Percentiles rank a stretch among this genome's conserved stretches.
Evolutionary conservation across 1,140 invertebrate species (phyloP).

Genomic region (Pantala flavescens): DNA sequence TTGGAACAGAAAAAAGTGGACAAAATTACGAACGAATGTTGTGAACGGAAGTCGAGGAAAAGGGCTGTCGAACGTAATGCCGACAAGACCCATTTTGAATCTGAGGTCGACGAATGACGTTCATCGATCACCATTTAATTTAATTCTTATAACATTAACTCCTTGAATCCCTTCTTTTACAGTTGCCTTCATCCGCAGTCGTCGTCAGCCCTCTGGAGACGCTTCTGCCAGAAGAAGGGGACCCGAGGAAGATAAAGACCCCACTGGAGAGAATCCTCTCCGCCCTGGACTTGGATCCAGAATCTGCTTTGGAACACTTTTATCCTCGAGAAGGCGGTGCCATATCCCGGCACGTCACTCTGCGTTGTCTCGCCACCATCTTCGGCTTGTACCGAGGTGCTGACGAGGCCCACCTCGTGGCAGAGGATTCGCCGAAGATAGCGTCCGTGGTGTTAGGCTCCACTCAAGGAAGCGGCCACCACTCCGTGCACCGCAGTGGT

Average conservation of each 20-base stretch:
- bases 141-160: too few species aligned
- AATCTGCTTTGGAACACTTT: neutral
- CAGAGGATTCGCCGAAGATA: neutral
- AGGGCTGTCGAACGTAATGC: too few species aligned
- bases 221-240: neutral
- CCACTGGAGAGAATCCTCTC: neutral
- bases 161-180: too few species aligned
- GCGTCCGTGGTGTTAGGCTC: neutral
- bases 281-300: neutral
- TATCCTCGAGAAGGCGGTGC: neutral
- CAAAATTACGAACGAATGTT: too few species aligned
- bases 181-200: too few species aligned
- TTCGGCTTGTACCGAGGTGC: neutral
- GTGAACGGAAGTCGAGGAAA: too few species aligned
- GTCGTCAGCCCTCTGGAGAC: neutral
- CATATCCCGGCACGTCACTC: neutral
- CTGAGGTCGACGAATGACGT: too few species aligned
- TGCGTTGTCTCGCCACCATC: neutral
- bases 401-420: neutral
- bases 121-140: too few species aligned
- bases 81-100: too few species aligned
- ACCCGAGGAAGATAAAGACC: neutral
- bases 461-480: neutral
- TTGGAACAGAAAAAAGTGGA: too few species aligned
- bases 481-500: neutral